phyloP scores from a whole-genome alignment of 2,888 invertebrate genomes.

The Sisyra nigra region DNA sequence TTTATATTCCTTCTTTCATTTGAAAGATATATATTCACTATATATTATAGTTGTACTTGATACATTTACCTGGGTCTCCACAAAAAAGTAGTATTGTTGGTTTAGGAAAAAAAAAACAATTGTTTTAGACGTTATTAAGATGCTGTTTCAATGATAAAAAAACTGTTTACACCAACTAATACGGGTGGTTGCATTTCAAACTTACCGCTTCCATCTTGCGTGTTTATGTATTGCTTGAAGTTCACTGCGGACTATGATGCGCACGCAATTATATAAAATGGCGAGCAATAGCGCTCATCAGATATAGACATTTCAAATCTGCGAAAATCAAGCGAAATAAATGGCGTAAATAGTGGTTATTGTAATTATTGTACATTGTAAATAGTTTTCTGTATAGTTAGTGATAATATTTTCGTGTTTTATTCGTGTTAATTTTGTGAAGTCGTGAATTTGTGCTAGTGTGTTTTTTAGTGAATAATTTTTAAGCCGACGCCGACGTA shows the following conservation, averaged over 20 bases:
- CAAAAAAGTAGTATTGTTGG: no score
- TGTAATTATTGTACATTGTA: slow-evolving; percentile 54
- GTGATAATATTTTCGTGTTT: slow-evolving; percentile 47
- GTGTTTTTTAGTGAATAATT: slow-evolving; percentile 41
- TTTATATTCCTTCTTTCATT: no score
- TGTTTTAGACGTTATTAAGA: no score
- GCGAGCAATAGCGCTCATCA: slow-evolving; percentile 25
- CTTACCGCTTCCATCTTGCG: neutral
- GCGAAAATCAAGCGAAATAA: slow-evolving; percentile 45
- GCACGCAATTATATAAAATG: slow-evolving; percentile 22
- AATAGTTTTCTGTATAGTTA: slow-evolving; percentile 58
- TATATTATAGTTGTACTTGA: no score
- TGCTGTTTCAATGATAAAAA: no score
- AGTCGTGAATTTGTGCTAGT: slow-evolving; percentile 34
- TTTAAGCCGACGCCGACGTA: slow-evolving; percentile 42
- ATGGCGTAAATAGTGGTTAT: slow-evolving; percentile 47
- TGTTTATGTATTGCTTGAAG: slow-evolving; percentile 1
- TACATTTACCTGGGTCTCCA: no score
- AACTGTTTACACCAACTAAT: no score
- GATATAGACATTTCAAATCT: slow-evolving; percentile 31
- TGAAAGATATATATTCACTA: no score
- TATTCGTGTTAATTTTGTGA: slow-evolving; percentile 37
- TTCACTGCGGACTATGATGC: slow-evolving; percentile 6
- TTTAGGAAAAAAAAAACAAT: no score
- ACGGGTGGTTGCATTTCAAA: no score